phyloP scores from a whole-genome alignment of 2,113 vertebrate genomes.

The Gasterosteus nipponicus region DNA sequence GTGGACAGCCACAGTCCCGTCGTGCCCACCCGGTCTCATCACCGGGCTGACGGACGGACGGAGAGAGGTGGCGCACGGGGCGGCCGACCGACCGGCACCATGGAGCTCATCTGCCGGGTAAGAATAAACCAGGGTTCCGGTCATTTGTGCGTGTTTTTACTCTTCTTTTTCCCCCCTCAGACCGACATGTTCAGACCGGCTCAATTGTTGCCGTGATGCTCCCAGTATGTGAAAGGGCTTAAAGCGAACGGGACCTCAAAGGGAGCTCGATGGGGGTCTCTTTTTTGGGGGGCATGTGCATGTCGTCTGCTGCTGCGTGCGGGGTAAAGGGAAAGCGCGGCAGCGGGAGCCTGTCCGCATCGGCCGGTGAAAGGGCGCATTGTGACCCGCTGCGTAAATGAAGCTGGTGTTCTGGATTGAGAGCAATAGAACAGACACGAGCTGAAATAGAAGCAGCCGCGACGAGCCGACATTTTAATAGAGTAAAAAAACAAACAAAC shows the following conservation, averaged over 20 bases:
- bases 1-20: constrained; percentile 4
- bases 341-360: neutral
- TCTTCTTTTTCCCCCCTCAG: fast-evolving
- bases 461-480: neutral
- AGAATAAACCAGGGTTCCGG: neutral
- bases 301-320: neutral
- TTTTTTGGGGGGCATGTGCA: neutral
- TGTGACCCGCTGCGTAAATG: constrained; percentile 51
- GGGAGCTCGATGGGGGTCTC: constrained; percentile 10
- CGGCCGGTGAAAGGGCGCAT: constrained; percentile 43
- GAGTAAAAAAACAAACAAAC: neutral
- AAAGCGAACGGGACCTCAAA: constrained; percentile 28
- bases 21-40: constrained; percentile 48
- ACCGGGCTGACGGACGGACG: constrained; percentile 8
- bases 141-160: neutral
- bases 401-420: constrained; percentile 18
- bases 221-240: constrained; percentile 15
- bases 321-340: neutral
- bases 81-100: constrained; percentile 12
- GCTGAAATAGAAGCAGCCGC: neutral
- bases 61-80: constrained; percentile 9
- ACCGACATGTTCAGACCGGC: neutral
- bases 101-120: constrained; percentile 51
- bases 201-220: constrained; percentile 29
- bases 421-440: neutral